A percentile compares a stretch with the other conserved stretches of the same genome.
Evolutionary conservation across 2,888 invertebrate genomes (phyloP).

Genomic region (Argyresthia goedartella): DNA sequence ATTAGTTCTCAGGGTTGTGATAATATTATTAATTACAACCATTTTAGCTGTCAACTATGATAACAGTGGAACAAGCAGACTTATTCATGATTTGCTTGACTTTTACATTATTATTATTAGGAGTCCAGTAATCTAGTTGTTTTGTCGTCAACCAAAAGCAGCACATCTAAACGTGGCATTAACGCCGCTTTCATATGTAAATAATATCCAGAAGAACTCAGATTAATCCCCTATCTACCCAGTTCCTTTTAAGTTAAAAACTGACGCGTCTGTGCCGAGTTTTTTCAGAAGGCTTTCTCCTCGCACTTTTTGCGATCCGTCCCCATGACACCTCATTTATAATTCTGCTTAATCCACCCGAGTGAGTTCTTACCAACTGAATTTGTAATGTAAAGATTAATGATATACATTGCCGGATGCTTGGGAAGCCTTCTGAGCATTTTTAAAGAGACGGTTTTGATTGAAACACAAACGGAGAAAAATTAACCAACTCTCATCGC

Average conservation of each 20-base stretch:
- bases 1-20: too few species aligned
- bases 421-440: slow-evolving; percentile 11
- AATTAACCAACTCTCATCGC: slow-evolving; percentile 34
- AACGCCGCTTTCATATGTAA: slow-evolving; percentile 8
- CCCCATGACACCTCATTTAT: slow-evolving; percentile 66
- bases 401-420: slow-evolving; percentile 42
- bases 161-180: too few species aligned
- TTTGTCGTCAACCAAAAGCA: too few species aligned
- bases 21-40: too few species aligned
- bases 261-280: slow-evolving; percentile 30
- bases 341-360: slow-evolving; percentile 65
- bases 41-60: too few species aligned
- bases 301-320: slow-evolving; percentile 52
- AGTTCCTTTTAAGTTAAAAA: slow-evolving; percentile 46
- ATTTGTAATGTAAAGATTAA: slow-evolving; percentile 68
- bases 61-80: too few species aligned
- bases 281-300: slow-evolving; percentile 44
- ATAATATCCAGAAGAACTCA: slow-evolving; percentile 10
- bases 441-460: slow-evolving; percentile 5
- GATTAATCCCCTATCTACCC: slow-evolving; percentile 11
- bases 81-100: too few species aligned
- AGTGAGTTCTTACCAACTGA: slow-evolving; percentile 66
- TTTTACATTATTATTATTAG: too few species aligned
- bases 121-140: too few species aligned
- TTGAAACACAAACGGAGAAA: slow-evolving; percentile 13